Evolutionary conservation across 2,888 invertebrate species (phyloP), one percentile per base, ranked within the genome.

Genomic region (Belgica antarctica): DNA sequence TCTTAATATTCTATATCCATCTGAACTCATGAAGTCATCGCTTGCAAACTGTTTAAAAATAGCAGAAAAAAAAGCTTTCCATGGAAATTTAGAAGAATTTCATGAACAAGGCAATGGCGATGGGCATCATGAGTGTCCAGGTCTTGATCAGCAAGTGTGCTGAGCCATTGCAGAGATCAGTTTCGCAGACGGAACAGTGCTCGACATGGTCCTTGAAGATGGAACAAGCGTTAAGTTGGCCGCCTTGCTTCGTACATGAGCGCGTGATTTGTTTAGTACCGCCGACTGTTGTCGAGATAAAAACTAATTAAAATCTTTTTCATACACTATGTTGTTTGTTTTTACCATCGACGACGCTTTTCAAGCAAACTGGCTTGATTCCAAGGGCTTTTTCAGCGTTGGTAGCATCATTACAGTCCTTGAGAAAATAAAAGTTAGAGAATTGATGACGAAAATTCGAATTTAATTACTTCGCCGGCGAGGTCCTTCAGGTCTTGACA

Each of bases 141-240:
- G 59, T 34, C n/a, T 24, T 34, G 25, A 59, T 28, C 12, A 41
- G 2, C n/a, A 61, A 4, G 22, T 41, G 24, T 1, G 59, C 15
- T 8, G 61, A 61, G 22, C 61, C 70, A 34, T 70, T 70, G 27
- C 70, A 70, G 10, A 25, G 17, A 41, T 70, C 70, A 8, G 24
- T 7, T 2, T 70, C 70, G 17, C 70, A 70, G 12, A 61, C 61
- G 15, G 70, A 70, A 28, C 70, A 70, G 34, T 70, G 70, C 15
- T 70, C 70, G 5, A 70, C 25, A 4, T 69, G 24, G 31, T 61
- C 61, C 28, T 22, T 57, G 2, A 68, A 57, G 3, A 17, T n/a
- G 7, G 52, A 52, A 12, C 68, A 68, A n/a, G 68, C 47, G n/a
- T 28, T 68, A 15, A 31, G 2, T 22, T 19, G 8, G 12, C 31